phyloP scores from a whole-genome alignment of 2,888 invertebrate species.

The Drosophila birchii region DNA sequence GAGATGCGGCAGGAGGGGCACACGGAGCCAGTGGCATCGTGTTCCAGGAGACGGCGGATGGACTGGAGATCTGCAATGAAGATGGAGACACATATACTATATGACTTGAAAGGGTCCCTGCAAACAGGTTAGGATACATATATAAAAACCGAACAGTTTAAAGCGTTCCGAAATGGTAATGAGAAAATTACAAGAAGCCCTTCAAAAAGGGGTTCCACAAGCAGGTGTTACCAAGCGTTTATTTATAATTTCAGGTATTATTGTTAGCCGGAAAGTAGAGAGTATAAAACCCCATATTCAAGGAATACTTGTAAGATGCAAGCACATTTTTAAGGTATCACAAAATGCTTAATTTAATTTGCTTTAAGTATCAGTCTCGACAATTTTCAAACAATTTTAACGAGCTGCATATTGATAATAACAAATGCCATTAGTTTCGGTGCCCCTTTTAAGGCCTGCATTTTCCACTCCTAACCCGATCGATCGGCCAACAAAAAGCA shows the following conservation, averaged over 20 bases:
- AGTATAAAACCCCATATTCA: background rate
- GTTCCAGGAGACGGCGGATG: constrained; percentile 91
- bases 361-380: background rate
- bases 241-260: constrained; percentile 24
- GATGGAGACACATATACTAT: constrained; percentile 18
- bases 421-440: constrained; percentile 12
- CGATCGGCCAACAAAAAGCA: constrained; percentile 16
- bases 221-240: constrained; percentile 24
- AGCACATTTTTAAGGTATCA: background rate
- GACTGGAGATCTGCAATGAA: constrained; percentile 91
- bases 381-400: constrained; percentile 25
- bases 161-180: constrained; percentile 28
- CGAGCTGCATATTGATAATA: constrained; percentile 6
- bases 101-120: constrained; percentile 17
- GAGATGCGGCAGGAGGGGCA: constrained; percentile 96
- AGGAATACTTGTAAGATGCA: background rate
- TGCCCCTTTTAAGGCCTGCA: constrained; percentile 20
- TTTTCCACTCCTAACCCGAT: constrained; percentile 11
- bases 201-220: constrained; percentile 14
- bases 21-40: constrained; percentile 89
- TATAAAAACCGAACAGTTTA: constrained; percentile 5
- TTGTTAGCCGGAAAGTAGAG: background rate
- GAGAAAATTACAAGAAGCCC: constrained; percentile 23
- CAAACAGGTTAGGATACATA: constrained; percentile 17
- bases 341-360: background rate